These are phyloP conservation scores for Acrobasis consociella DNA, from an alignment of 2,888 invertebrate genomes.

Conservation along the genomic window DNA sequence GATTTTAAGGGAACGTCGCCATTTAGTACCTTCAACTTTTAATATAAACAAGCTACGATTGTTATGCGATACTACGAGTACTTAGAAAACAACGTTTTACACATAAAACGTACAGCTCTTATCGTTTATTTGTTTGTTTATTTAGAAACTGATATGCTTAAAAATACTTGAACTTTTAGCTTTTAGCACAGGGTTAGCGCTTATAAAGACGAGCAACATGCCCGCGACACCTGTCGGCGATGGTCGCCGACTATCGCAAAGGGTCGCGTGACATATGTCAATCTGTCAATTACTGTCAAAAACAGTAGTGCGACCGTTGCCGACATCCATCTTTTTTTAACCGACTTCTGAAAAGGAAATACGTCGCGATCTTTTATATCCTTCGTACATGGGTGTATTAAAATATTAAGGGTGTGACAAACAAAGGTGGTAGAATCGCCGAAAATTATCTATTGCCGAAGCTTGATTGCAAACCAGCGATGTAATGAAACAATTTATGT, in stretches of 20 bases:
- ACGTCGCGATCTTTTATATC: no score
- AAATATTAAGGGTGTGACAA: not conserved
- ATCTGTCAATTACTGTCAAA: no score
- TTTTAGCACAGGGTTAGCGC: no score
- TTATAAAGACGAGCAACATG: no score
- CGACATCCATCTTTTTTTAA: no score
- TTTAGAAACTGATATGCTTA: not conserved
- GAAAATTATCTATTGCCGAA: slow-evolving; percentile 9
- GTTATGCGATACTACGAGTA: slow-evolving; percentile 37
- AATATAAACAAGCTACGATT: slow-evolving; percentile 55
- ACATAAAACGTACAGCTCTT: slow-evolving; percentile 13
- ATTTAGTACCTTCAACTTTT: slow-evolving; percentile 55
- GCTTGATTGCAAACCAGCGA: slow-evolving; percentile 8
- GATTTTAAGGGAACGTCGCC: slow-evolving; percentile 56
- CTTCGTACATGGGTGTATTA: no score
- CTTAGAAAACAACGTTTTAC: slow-evolving; percentile 13
- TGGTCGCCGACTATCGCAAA: no score
- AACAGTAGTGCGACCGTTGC: no score
- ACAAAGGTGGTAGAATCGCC: not conserved
- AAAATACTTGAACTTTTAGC: no score
- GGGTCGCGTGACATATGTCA: no score
- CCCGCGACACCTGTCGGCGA: no score
- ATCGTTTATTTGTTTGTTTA: not conserved
- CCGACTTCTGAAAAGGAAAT: no score
- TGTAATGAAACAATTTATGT: slow-evolving; percentile 15